Evolutionary conservation across 2,113 vertebrate genomes (phyloP), one percentile per base, ranked within the genome.

Genomic region (Chaenocephalus aceratus): DNA sequence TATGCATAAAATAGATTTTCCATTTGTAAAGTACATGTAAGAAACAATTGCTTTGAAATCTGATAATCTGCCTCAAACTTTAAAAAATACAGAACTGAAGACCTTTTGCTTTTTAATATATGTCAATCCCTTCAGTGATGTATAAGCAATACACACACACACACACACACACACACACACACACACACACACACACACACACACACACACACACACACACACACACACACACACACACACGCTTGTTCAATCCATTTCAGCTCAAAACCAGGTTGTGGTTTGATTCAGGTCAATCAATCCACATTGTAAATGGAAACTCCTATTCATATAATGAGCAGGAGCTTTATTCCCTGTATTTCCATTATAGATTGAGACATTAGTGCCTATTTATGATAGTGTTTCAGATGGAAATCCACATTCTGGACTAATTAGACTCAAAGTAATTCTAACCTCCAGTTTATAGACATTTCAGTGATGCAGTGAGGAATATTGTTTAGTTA

Each of bases 401-500:
- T 82, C 86, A 88, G 82, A 68, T 82, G 64, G 54, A 78, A 86
- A 92, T 77, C 56, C 72, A 72, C 62, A 58, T 62, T 54, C 49
- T 79, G 64, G 84, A 84, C 30, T 74, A 75, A 83, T 78, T 83
- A 75, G 80, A 72, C 6, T 86, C 10, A 70, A 71, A 85, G 54
- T 80, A 57, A 75, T 62, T 82, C 56, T 62, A 53, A 46, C 61
- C 56, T 71, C 26, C 41, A 58, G 74, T 60, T 57, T 57, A 72
- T 58, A 91, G 75, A 82, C 54, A 80, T 81, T 90, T 88, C 77
- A 90, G 90, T 93, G 86, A 93, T 87, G 73, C 75, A 75, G 70
- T 91, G 93, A 93, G 88, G 93, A 94, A 91, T 72, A 81, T 75
- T 91, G 76, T 86, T 87, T 77, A 77, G 65, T n/a, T 64, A 44